Percentiles rank a stretch among this genome's conserved stretches.
Conservation (phyloP, 2,797 vertebrate genomes). For the Anguilla marmorata region DNA sequence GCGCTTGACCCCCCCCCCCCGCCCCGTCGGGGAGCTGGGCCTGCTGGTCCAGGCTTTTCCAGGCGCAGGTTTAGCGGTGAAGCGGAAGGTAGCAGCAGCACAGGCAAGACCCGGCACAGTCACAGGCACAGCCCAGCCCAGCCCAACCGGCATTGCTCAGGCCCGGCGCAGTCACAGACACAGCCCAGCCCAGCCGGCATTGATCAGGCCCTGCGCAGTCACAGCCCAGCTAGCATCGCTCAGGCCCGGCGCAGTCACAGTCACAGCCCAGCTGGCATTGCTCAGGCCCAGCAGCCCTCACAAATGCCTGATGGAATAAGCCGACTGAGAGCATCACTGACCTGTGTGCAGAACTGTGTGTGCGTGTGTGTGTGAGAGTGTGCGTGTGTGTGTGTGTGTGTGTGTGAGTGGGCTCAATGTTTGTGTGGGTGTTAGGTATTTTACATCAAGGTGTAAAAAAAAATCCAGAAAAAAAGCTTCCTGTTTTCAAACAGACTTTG, state of each 20-base stretch:
- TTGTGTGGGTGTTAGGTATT: not conserved
- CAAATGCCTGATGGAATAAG: constrained; percentile 31
- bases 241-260: constrained; percentile 2
- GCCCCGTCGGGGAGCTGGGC: not conserved
- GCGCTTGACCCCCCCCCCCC: not conserved
- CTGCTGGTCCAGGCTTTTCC: not conserved
- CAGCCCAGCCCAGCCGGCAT: constrained; percentile 12
- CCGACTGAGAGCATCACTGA: constrained; percentile 29
- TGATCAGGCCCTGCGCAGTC: constrained; percentile 21
- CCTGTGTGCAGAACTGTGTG: not conserved
- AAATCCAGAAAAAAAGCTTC: not conserved
- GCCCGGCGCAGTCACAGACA: constrained; percentile 8
- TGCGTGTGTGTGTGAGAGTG: not conserved
- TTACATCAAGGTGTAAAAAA: not conserved
- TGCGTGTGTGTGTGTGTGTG: too few species aligned
- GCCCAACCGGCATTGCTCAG: constrained; percentile 22
- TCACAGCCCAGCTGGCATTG: constrained; percentile 23
- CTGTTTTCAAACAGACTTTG: not conserved
- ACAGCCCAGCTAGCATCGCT: constrained; percentile 23
- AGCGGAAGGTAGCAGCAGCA: constrained; percentile 3
- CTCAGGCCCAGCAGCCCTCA: constrained; percentile 22
- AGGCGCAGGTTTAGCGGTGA: not conserved
- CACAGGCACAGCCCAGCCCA: not conserved
- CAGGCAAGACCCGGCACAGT: constrained; percentile 14
- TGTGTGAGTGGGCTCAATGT: too few species aligned